phyloP scores from a whole-genome alignment of 2,888 invertebrate genomes.

The Microctonus hyperodae region DNA sequence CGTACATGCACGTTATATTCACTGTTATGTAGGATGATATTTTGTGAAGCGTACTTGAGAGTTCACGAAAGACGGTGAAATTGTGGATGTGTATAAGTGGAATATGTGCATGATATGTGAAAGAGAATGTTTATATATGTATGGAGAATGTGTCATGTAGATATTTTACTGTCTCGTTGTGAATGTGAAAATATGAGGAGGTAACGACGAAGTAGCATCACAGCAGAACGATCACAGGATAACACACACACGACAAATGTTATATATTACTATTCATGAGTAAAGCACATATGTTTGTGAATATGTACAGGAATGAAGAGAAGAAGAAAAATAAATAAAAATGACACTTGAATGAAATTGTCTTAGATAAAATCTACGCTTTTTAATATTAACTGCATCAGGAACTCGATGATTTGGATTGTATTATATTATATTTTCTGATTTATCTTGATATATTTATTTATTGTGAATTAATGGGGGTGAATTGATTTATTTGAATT shows the following conservation, averaged over 20 bases:
- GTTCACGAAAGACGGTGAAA: conserved; percentile 37
- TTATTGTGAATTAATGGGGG: too few relatives aligned
- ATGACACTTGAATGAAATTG: too few relatives aligned
- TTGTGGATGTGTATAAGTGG: conserved; percentile 30
- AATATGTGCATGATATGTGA: conserved; percentile 25
- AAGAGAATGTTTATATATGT: conserved; percentile 26
- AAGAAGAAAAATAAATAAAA: too few relatives aligned
- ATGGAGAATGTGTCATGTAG: conserved; percentile 41
- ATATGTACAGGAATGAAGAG: conserved; percentile 26
- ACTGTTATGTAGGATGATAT: conserved; percentile 46
- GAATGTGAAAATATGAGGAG: conserved; percentile 30
- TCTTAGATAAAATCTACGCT: conserved; percentile 61
- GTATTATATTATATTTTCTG: too few relatives aligned
- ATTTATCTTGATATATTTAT: too few relatives aligned
- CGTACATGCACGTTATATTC: conserved; percentile 36
- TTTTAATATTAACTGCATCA: conserved; percentile 63
- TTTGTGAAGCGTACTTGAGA: conserved; percentile 51
- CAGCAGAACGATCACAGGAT: conserved; percentile 63
- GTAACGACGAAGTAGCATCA: conserved; percentile 42
- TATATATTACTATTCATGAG: conserved; percentile 19
- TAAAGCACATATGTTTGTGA: neutral
- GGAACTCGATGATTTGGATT: conserved; percentile 42
- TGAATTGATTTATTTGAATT: too few relatives aligned
- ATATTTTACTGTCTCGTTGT: conserved; percentile 40
- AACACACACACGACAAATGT: conserved; percentile 50